Evolutionary conservation across 2,797 vertebrate species (phyloP).

Genomic region (Cheirogaleus major): DNA sequence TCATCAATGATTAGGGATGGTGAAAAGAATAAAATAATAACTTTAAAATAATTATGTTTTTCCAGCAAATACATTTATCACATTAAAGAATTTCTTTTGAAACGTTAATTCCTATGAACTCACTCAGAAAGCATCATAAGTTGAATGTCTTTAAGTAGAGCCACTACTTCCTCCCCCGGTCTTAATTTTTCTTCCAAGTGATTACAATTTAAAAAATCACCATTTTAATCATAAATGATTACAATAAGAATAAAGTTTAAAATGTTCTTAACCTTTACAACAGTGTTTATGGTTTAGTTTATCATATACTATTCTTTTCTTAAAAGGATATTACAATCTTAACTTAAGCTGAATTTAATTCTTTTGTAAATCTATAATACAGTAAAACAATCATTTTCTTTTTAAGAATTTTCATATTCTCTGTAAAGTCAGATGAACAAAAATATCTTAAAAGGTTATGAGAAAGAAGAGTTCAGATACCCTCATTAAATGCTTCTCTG

Average conservation of each 20-base stretch:
- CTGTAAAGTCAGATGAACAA: background rate
- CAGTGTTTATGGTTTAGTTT: background rate
- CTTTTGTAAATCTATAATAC: background rate
- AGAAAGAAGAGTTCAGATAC: background rate
- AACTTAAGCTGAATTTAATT: background rate
- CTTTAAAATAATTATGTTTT: slow-evolving; percentile 65
- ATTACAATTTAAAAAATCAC: background rate
- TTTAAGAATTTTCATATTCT: background rate
- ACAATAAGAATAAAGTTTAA: background rate
- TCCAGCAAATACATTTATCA: slow-evolving; percentile 1
- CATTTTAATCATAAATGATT: background rate
- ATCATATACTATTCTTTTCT: background rate
- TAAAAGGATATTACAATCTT: background rate
- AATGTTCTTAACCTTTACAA: background rate
- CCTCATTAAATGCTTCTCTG: background rate
- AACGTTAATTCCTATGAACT: slow-evolving; percentile 46
- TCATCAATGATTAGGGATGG: background rate
- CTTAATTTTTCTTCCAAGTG: background rate
- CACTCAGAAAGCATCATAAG: background rate
- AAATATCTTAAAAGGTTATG: background rate
- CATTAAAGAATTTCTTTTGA: slow-evolving; percentile 69
- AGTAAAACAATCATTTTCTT: background rate
- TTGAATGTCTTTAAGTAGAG: slow-evolving; percentile 1
- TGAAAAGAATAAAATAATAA: slow-evolving; percentile 70
- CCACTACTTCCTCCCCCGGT: background rate